Conservation (phyloP, 2,797 vertebrate species). For the Cuculus canorus region DNA sequence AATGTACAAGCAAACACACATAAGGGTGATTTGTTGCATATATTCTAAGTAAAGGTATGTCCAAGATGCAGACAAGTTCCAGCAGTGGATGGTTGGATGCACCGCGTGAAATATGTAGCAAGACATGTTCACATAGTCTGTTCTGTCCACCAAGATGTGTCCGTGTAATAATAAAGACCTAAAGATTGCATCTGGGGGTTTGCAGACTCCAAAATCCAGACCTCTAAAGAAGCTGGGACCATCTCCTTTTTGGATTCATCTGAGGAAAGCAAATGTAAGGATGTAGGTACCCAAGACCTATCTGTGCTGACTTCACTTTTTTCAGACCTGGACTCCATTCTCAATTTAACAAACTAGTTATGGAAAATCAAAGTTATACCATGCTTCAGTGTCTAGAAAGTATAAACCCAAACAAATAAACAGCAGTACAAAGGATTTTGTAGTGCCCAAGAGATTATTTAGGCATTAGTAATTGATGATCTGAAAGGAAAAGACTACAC, state of each 20-base stretch:
- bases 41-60: accelerated
- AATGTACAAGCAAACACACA: accelerated
- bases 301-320: not conserved
- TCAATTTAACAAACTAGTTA: not conserved
- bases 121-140: not conserved
- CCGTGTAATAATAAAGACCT: not conserved
- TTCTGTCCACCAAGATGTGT: not conserved
- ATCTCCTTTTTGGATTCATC: not conserved
- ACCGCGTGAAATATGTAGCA: not conserved
- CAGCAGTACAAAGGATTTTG: not conserved
- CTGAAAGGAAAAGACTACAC: not conserved
- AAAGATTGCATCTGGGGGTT: not conserved
- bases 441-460: not conserved
- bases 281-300: not conserved
- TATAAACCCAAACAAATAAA: not conserved
- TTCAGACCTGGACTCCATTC: not conserved
- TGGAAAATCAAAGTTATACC: not conserved
- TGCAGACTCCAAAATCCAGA: not conserved
- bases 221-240: not conserved
- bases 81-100: not conserved
- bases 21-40: accelerated
- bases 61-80: not conserved
- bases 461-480: not conserved
- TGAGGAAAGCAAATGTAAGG: accelerated
- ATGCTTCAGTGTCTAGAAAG: not conserved